Conservation (phyloP, 2,113 vertebrate species). For the Hyaena hyaena region DNA sequence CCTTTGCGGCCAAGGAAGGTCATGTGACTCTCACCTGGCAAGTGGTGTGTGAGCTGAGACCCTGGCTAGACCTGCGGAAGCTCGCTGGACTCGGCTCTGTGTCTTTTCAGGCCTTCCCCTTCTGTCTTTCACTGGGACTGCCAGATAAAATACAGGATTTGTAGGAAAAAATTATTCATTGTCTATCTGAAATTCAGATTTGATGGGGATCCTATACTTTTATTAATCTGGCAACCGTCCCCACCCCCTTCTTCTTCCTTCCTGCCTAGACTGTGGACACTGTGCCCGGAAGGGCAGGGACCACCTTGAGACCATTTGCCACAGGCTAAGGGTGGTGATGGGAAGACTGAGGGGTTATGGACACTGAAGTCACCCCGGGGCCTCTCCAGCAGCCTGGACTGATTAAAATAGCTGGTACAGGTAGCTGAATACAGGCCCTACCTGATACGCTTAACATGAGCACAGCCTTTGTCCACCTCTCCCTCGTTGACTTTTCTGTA, state of each 20-base stretch:
- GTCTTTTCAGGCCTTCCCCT: neutral
- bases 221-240: neutral
- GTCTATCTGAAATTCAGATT: neutral
- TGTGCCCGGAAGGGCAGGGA: neutral
- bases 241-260: neutral
- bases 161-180: neutral
- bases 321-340: neutral
- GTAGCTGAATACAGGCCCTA: neutral
- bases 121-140: neutral
- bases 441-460: neutral
- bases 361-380: no score
- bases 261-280: neutral
- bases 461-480: no score
- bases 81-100: neutral
- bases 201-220: neutral
- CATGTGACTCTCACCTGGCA: neutral
- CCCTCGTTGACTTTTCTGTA: neutral
- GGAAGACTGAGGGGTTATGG: neutral
- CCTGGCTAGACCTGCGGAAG: neutral
- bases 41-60: neutral
- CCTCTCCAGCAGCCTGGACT: neutral
- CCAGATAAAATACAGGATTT: neutral
- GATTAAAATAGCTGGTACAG: neutral
- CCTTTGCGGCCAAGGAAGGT: neutral
- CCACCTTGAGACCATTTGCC: neutral